These are phyloP conservation scores for Phylloscopus collybita DNA, from an alignment of 2,797 vertebrate species.

Conservation along the genomic window DNA sequence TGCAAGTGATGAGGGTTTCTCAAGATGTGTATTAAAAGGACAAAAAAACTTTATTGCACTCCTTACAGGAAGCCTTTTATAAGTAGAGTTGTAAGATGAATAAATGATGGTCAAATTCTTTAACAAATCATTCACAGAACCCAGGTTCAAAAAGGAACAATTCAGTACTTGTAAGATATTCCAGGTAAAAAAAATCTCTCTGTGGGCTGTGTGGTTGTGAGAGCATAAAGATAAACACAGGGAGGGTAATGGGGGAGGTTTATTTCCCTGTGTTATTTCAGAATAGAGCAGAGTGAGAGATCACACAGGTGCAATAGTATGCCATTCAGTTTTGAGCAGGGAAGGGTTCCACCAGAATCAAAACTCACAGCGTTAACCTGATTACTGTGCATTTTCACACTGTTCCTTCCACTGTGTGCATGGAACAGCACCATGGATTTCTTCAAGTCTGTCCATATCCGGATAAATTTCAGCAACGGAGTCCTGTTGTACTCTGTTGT, in stretches of 20 bases:
- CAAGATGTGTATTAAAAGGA: neutral
- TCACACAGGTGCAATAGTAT: fast-evolving
- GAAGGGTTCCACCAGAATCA: neutral
- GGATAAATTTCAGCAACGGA: neutral
- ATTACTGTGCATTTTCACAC: neutral
- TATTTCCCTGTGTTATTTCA: neutral
- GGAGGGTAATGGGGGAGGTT: neutral
- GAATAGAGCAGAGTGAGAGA: neutral
- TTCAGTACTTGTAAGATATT: neutral
- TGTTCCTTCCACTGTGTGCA: neutral
- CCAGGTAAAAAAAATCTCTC: neutral
- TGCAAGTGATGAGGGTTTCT: neutral
- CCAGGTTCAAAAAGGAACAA: neutral
- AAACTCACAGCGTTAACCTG: neutral
- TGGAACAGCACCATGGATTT: neutral
- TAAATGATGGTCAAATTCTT: neutral
- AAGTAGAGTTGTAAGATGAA: neutral
- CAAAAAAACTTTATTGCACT: neutral
- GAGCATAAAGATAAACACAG: neutral
- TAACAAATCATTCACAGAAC: neutral
- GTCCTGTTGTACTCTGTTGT: neutral
- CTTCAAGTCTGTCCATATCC: neutral
- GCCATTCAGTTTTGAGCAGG: neutral
- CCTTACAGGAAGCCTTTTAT: neutral
- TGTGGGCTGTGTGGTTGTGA: neutral